Evolutionary conservation across 1,140 invertebrate species (phyloP), one percentile per base, ranked within the genome.

Genomic region (silkworm (Bombyx mori)): DNA sequence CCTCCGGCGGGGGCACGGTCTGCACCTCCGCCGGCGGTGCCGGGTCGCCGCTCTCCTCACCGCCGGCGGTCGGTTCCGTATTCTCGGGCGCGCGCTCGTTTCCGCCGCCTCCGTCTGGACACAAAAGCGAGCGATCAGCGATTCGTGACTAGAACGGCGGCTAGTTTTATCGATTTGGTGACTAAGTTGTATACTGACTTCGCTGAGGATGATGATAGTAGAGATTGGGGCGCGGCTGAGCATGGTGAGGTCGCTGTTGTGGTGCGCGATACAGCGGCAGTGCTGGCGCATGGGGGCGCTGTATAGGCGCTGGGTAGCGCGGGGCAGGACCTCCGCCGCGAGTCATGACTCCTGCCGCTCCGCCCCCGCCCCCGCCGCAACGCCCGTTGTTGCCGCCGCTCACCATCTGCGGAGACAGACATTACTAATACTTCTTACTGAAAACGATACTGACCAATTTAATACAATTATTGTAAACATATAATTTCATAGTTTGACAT

Each of bases 281-380:
- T 35, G 79, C 79, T 54, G 78, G 77, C 71, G 81, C 74, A 66
- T 77, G 77, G 57, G 86, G 83, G 22, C 86, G 77, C 76, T 88
- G 86, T 57, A 88, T 88, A 58, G 84, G 86, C 68, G 84, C 75
- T 9, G 86, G 86, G 70, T 88, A 88, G 44, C 86, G 81, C 69
- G 79, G 77, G 54, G 78, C 72, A 8, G 61, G 66, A 65, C 73
- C 64, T 7, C 72, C 75, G 51, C 72, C 79, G 65, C 80, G 77
- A 35, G 61, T 66, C 75, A 81, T 71, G 35, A 42, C 52, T 49
- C 73, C 73, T 35, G 26, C 26, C 8, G 68, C 65, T 46, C 73
- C 68, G 35, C 71, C 71, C 57, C 69, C 65, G 12, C 62, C 66
- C 42, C 67, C 68, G 42, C 74, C 71, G 60, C 73, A 68, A 1